These are phyloP conservation scores for Rapana venosa DNA, from an alignment of 2,888 invertebrate species.

Conservation along the genomic window DNA sequence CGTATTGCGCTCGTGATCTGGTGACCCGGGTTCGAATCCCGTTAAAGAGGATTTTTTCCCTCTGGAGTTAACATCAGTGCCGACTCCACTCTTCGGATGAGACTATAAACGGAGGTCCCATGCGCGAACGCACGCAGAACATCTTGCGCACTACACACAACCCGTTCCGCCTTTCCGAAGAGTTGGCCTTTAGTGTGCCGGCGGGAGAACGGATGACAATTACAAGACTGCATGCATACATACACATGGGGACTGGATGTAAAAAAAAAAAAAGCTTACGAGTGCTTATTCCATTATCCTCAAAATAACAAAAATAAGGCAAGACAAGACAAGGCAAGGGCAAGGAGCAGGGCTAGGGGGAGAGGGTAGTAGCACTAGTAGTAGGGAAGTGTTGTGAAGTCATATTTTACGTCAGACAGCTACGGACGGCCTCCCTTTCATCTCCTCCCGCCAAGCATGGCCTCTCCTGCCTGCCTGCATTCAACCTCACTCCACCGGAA, in stretches of 20 bases:
- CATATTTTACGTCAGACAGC: conserved; percentile 29
- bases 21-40: no score
- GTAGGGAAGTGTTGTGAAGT: conserved; percentile 34
- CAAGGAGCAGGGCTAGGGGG: background rate
- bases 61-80: no score
- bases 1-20: no score
- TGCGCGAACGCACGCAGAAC: no score
- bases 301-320: background rate
- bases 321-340: background rate
- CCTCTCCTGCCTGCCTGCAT: conserved; percentile 27
- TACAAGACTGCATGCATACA: background rate
- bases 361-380: background rate
- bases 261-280: no score
- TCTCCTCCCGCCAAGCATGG: conserved; percentile 22
- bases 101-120: no score
- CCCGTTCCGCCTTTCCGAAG: no score
- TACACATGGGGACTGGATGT: background rate
- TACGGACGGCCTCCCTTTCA: conserved; percentile 21
- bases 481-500: conserved; percentile 2
- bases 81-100: no score
- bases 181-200: no score
- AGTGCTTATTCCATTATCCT: background rate
- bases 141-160: no score
- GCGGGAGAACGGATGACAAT: no score
- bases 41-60: no score